Evolutionary conservation across 2,888 invertebrate genomes (phyloP), one percentile per base, ranked within the genome.

Genomic region (Sycophila texana): DNA sequence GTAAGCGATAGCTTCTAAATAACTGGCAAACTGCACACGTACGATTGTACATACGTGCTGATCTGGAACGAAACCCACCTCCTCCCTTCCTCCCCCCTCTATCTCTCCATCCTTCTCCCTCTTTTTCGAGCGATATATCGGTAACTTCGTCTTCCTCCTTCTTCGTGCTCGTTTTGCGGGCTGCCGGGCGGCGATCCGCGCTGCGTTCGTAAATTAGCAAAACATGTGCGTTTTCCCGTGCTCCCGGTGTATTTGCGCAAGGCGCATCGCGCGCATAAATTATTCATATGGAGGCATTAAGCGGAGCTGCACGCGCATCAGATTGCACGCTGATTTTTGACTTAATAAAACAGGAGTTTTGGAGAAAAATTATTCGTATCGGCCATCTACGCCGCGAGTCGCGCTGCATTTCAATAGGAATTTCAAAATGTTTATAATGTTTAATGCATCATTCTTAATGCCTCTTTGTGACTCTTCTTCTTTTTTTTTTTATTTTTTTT

Each of bases 1-100:
- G 83, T 82, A 83, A 82, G 82, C 85, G 84, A 84, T 86, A 86
- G 82, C 85, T 86, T 84, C 83, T 84, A 85, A 85, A 86, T 86
- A 85, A 87, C 86, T 86, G 84, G 85, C 83, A 82, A 86, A 84
- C 84, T 84, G 84, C 83, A 82, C 84, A 80, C 82, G 81, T 83
- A 79, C 80, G 77, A 79, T 81, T 82, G 77, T 78, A 82, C 79
- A 75, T 79, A 78, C 79, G 77, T 71, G 76, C 74, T 79, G 76
- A 76, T 81, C 78, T 81, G 81, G 68, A 79, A 66, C 83, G 57
- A 70, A 76, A 30, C 30, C 74, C 55, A 20, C 30, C 58, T 71
- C 68, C 57, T 58, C 39, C 26, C 67, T 77, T 65, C 68, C 30
- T n/a, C n/a, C n/a, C n/a, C 26, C 72, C 55, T 20, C 26, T 55